Base-by-base conservation (phyloP, 2,113 vertebrate species). In the Crotophaga sulcirostris region DNA sequence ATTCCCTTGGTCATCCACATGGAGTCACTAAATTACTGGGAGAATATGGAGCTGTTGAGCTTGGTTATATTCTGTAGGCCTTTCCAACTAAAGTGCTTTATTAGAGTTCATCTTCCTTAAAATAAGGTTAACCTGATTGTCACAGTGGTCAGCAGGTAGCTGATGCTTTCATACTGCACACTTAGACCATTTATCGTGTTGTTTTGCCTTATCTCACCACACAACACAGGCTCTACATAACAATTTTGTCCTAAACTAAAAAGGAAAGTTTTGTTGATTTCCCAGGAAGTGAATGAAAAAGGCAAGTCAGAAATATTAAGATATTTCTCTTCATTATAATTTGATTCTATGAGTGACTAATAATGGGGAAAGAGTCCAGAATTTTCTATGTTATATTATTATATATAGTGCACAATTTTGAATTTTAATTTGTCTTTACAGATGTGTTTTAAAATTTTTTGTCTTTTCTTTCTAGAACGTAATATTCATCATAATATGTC, bases 401-500 rank as follows among this genome's bases (percentile, higher is more conserved):
- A 45, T 0, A 3, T 88, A 36, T 11, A 55, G 38, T 76, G 51
- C 54, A 52, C 92, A 59, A 54, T 67, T 97, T 84, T 90, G 29
- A 33, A 14, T 34, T 80, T 69, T 70, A 24, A 16, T 91, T 28
- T 2, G 0, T 88, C 26, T 16, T 78, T 60, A 33, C n/a, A 42
- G 40, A 52, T 31, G 10, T 42, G 25, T 59, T 89, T 94, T 95
- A 72, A 90, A 96, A 58, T 84, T 34, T 34, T 25, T 94, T 93
- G 94, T 95, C 55, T 97, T 96, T 94, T 81, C 81, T 97, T 96
- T 97, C 75, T 97, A 99, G 99, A 99, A 49, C 98, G 98, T 56
- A 99, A 99, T 93, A 98, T 99, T 96, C 99, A 99, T 95, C 99
- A 99, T 88, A 99, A 99, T 97, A 99, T 99, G 99, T 99, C 99